Conservation (phyloP, 1,140 invertebrate species). For the Trachymyrmex cornetzi region DNA sequence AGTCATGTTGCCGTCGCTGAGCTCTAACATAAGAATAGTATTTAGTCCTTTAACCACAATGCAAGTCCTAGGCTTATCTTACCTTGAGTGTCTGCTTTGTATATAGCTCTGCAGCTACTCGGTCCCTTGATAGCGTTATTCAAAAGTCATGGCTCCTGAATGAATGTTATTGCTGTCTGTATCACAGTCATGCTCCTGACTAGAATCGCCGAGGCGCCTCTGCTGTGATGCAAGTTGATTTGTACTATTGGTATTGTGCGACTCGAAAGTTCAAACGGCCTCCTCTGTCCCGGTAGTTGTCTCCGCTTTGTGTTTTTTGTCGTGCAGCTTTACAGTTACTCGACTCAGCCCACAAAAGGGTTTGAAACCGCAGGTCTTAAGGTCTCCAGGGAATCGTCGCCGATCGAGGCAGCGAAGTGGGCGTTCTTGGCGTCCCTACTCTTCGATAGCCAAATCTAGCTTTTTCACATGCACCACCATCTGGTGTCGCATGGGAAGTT, state of each 20-base stretch:
- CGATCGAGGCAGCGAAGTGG: too few species aligned
- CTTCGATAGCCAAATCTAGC: too few species aligned
- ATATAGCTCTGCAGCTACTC: not conserved
- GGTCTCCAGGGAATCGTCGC: too few species aligned
- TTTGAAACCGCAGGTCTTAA: too few species aligned
- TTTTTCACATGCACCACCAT: too few species aligned
- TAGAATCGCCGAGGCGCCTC: not conserved
- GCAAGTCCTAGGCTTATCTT: not conserved
- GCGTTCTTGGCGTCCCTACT: too few species aligned
- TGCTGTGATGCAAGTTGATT: not conserved
- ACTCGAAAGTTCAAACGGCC: not conserved
- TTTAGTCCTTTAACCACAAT: not conserved
- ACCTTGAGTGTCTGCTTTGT: not conserved
- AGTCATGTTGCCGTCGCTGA: not conserved
- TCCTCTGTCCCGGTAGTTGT: too few species aligned
- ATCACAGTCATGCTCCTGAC: not conserved
- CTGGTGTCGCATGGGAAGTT: too few species aligned
- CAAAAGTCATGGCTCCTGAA: not conserved
- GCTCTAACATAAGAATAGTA: not conserved
- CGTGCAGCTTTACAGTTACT: too few species aligned
- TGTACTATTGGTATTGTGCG: not conserved
- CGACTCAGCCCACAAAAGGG: too few species aligned
- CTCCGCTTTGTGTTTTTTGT: too few species aligned
- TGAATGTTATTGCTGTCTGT: not conserved
- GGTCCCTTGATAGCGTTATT: not conserved